These are phyloP conservation scores for Lochmaea crataegi DNA, from an alignment of 2,888 invertebrate genomes.

Conservation along the genomic window DNA sequence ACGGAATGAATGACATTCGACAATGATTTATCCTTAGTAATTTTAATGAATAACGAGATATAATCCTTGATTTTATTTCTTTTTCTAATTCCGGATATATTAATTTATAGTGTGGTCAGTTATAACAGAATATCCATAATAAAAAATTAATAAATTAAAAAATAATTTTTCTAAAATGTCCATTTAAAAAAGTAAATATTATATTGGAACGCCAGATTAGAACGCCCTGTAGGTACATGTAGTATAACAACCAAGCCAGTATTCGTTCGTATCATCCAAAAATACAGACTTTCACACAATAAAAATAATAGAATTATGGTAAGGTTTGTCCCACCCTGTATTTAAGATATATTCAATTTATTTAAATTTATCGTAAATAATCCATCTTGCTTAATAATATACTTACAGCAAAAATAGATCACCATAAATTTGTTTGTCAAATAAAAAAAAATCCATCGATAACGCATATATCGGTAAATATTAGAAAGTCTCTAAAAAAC, in stretches of 20 bases:
- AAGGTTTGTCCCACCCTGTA: too few relatives aligned
- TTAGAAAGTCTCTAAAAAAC: constrained; percentile 11
- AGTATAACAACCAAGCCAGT: too few relatives aligned
- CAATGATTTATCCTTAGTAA: neutral
- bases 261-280: too few relatives aligned
- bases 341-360: neutral
- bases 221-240: too few relatives aligned
- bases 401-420: neutral
- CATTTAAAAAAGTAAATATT: too few relatives aligned
- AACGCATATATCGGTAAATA: neutral
- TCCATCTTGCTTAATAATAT: too few relatives aligned
- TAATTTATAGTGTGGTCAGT: neutral
- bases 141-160: neutral
- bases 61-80: too few relatives aligned
- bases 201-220: too few relatives aligned
- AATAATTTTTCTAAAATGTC: too few relatives aligned
- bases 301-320: too few relatives aligned
- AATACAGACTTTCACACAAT: too few relatives aligned
- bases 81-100: neutral
- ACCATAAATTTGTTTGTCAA: constrained; percentile 1
- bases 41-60: neutral
- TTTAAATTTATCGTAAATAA: neutral
- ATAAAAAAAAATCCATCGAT: neutral
- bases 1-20: neutral
- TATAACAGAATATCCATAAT: neutral